These are phyloP conservation scores for Enteromius radiatus DNA, from an alignment of 2,797 vertebrate genomes.

Conservation along the genomic window DNA sequence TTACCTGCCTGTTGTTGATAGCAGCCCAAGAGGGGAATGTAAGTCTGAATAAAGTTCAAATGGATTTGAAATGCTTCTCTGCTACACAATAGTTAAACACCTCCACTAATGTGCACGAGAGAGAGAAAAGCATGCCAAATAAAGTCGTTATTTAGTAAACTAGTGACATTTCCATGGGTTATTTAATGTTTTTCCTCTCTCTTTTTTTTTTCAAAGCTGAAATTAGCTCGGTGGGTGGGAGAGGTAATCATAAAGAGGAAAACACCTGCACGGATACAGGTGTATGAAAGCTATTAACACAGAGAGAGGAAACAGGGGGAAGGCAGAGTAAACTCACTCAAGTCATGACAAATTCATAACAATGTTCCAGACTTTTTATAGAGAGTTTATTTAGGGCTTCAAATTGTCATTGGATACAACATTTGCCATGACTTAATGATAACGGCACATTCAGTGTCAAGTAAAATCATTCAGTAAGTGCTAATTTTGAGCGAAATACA, in stretches of 20 bases:
- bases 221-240: conserved; percentile 41
- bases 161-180: conserved; percentile 29
- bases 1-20: conserved; percentile 49
- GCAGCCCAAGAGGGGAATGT: conserved; percentile 30
- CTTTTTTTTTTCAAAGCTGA: conserved; percentile 7
- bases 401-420: conserved; percentile 27
- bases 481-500: conserved; percentile 21
- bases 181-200: neutral
- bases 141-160: conserved; percentile 29
- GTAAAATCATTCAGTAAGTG: neutral
- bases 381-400: conserved; percentile 48
- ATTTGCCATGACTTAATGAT: conserved; percentile 33
- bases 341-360: conserved; percentile 40
- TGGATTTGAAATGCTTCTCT: conserved; percentile 35
- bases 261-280: conserved; percentile 51
- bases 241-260: conserved; percentile 45
- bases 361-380: conserved; percentile 23
- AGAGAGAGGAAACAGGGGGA: conserved; percentile 37
- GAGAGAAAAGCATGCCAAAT: neutral
- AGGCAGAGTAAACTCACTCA: conserved; percentile 33
- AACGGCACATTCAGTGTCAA: conserved; percentile 11
- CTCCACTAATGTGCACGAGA: conserved; percentile 27
- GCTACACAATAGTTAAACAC: conserved; percentile 36
- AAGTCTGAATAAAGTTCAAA: conserved; percentile 39
- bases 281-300: conserved; percentile 47